A percentile compares a stretch with the other conserved stretches of the same genome.
These are phyloP conservation scores for Thunnus maccoyii DNA, from an alignment of 2,113 vertebrate genomes.

Conservation along the genomic window DNA sequence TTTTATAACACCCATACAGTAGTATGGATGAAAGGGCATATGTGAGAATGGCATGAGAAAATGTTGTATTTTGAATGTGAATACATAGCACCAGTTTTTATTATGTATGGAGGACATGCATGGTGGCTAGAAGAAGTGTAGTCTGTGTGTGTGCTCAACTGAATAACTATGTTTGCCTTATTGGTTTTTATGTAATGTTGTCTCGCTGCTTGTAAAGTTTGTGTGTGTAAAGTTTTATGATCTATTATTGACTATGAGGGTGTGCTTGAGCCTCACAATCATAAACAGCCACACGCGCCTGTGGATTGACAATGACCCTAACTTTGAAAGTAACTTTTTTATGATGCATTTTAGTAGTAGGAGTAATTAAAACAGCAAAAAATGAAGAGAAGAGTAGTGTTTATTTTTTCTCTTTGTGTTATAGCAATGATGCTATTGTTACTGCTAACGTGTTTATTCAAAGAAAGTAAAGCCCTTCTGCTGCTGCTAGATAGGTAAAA, in stretches of 20 bases:
- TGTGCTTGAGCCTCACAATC: not conserved
- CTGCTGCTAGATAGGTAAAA: not conserved
- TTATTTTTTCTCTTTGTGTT: not conserved
- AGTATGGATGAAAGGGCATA: no score
- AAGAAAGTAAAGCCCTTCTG: not conserved
- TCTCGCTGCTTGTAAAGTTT: conserved; percentile 10
- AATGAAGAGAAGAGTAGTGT: not conserved
- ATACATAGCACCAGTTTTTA: not conserved
- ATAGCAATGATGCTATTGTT: not conserved
- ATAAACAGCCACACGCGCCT: not conserved
- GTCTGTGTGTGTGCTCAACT: not conserved
- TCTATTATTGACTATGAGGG: conserved; percentile 32
- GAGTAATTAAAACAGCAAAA: not conserved
- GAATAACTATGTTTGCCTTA: conserved; percentile 16
- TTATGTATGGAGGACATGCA: conserved; percentile 2
- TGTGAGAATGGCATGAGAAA: not conserved
- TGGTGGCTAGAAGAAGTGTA: not conserved
- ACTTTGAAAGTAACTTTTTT: not conserved
- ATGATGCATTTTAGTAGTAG: not conserved
- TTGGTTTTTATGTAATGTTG: not conserved
- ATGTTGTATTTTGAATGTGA: not conserved
- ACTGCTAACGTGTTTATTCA: not conserved
- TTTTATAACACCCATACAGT: not conserved
- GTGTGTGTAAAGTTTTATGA: conserved; percentile 17
- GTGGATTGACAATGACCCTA: not conserved